Conservation (phyloP, 2,797 vertebrate genomes). For the Gila robusta region DNA sequence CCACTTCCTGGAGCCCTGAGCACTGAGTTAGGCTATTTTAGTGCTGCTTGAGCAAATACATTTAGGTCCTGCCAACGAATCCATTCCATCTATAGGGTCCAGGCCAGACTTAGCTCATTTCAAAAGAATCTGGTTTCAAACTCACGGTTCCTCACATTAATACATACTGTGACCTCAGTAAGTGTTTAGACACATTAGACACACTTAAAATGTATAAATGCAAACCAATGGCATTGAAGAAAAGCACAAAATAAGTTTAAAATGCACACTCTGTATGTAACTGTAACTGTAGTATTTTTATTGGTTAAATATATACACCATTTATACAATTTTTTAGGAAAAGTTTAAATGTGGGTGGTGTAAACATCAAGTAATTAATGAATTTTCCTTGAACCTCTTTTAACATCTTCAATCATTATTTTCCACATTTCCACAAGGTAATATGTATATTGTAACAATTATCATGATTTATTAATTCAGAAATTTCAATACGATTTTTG, state of each 20-base stretch:
- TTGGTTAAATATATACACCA: no score
- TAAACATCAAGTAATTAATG: not conserved
- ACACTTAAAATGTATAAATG: not conserved
- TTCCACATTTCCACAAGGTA: not conserved
- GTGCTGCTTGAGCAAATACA: constrained; percentile 61
- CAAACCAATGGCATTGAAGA: no score
- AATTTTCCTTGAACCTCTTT: not conserved
- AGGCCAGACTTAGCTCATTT: constrained; percentile 73
- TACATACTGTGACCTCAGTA: constrained; percentile 48
- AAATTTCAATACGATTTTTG: not conserved
- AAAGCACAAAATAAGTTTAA: not conserved
- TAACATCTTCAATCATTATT: not conserved
- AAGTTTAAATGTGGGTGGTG: not conserved
- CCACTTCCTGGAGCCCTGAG: constrained; percentile 50
- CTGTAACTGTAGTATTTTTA: no score
- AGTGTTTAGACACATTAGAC: not conserved
- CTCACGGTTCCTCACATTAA: constrained; percentile 70
- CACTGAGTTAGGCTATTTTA: constrained; percentile 48
- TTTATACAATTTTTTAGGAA: not conserved
- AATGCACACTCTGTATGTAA: no score
- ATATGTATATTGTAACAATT: not conserved
- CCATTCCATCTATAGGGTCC: constrained; percentile 79
- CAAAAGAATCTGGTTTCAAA: constrained; percentile 73
- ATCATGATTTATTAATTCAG: not conserved
- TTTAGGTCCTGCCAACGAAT: constrained; percentile 71